A percentile compares a stretch with the other conserved stretches of the same genome.
Conservation (phyloP, 2,113 vertebrate genomes). For the Caranx melampygus region DNA sequence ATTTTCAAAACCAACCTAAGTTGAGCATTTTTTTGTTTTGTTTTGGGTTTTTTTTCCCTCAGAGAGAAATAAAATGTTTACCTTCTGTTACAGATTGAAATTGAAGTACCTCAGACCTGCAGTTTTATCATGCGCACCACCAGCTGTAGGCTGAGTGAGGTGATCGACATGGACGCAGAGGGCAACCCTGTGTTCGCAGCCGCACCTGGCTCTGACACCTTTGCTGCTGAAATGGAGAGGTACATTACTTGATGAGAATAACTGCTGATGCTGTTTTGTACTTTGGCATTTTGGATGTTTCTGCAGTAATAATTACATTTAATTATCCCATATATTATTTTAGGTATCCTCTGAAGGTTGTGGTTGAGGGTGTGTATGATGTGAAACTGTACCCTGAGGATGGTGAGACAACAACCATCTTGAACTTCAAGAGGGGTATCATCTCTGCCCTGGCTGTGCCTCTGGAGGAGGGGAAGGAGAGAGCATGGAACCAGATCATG, state of each 20-base stretch:
- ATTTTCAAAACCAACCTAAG: not conserved
- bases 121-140: constrained; percentile 87
- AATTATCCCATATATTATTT: not conserved
- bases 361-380: constrained; percentile 81
- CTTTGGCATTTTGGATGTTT: not conserved
- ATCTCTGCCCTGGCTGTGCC: constrained; percentile 92
- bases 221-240: constrained; percentile 91
- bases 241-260: constrained; percentile 66
- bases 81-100: constrained; percentile 85
- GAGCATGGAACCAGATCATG: constrained; percentile 72
- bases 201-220: constrained; percentile 86
- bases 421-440: constrained; percentile 97
- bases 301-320: not conserved
- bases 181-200: constrained; percentile 84
- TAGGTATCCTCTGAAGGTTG: constrained; percentile 90
- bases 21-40: not conserved
- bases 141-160: constrained; percentile 90
- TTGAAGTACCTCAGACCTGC: constrained; percentile 93
- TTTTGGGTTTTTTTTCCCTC: not conserved
- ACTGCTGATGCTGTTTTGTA: no score
- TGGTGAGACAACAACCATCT: constrained; percentile 86
- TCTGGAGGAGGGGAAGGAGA: constrained; percentile 81
- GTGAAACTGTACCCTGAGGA: constrained; percentile 89
- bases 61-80: not conserved
- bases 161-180: constrained; percentile 76